These are phyloP conservation scores for Frankliniella intonsa DNA, from an alignment of 2,888 invertebrate genomes.

Conservation along the genomic window DNA sequence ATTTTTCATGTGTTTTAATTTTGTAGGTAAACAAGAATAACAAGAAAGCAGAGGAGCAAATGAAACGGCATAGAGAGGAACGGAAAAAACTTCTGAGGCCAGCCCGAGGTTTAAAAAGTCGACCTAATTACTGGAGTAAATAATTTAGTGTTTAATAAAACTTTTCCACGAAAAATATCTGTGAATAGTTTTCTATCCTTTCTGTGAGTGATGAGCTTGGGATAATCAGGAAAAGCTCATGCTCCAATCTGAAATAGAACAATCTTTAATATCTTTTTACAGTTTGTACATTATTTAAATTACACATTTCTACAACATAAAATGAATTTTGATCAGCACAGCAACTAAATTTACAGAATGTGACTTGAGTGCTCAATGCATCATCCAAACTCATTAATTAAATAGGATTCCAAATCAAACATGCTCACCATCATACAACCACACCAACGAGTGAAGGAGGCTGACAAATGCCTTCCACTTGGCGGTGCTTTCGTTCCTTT, in stretches of 20 bases:
- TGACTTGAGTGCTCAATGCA: neutral
- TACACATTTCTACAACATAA: neutral
- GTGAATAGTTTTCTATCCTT: too few species aligned
- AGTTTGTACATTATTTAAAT: neutral
- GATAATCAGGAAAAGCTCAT: too few species aligned
- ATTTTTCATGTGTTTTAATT: constrained; percentile 19
- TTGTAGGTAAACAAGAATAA: constrained; percentile 39
- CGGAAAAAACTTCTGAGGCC: constrained; percentile 57
- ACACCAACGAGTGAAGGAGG: too few species aligned
- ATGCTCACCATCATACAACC: too few species aligned
- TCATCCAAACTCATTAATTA: too few species aligned
- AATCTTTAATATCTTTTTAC: neutral
- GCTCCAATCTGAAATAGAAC: neutral
- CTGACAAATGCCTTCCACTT: too few species aligned
- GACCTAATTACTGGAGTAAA: neutral
- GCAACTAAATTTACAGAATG: neutral
- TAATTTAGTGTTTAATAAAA: neutral
- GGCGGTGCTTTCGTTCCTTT: neutral
- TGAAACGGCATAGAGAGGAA: constrained; percentile 64
- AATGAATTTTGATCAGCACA: neutral
- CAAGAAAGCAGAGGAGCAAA: constrained; percentile 50
- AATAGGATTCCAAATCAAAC: too few species aligned
- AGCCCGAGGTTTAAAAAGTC: constrained; percentile 30
- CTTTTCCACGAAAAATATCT: neutral
- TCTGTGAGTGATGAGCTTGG: too few species aligned